These are phyloP conservation scores for Pseudorasbora parva DNA, from an alignment of 2,113 vertebrate species.

Conservation along the genomic window DNA sequence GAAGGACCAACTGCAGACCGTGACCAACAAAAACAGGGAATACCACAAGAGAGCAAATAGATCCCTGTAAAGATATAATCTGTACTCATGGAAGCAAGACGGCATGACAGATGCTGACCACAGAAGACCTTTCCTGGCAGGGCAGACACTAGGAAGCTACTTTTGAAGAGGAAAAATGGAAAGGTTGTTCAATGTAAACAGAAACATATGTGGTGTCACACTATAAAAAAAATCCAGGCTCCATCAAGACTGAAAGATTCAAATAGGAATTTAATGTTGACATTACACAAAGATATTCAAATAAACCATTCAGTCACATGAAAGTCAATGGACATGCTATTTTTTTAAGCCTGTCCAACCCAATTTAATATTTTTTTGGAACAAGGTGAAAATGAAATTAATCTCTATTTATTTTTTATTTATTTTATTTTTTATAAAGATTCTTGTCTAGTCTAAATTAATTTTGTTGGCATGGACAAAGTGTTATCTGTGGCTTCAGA, in stretches of 20 bases:
- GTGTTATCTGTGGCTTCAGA: not conserved
- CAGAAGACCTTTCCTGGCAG: slow-evolving; percentile 25
- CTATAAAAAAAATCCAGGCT: not conserved
- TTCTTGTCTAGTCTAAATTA: not conserved
- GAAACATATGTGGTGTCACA: not conserved
- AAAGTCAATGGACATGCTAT: not conserved
- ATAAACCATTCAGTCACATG: not conserved
- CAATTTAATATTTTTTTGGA: too few species aligned
- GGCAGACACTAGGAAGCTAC: not conserved
- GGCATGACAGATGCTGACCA: slow-evolving; percentile 33
- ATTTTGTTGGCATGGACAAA: not conserved
- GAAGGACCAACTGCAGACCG: not conserved
- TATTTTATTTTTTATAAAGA: not conserved
- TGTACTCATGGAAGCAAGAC: not conserved
- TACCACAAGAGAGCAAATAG: slow-evolving; percentile 3
- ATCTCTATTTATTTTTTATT: too few species aligned
- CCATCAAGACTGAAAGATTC: too few species aligned
- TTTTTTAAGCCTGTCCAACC: not conserved
- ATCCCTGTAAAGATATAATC: not conserved
- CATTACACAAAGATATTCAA: not conserved
- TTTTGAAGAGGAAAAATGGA: not conserved
- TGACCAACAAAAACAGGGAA: not conserved
- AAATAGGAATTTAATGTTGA: not conserved
- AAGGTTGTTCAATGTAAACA: not conserved
- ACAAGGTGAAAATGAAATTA: not conserved